Evolutionary conservation across 2,888 invertebrate species (phyloP), one percentile per base, ranked within the genome.

Genomic region (Drosophila longiperda): DNA sequence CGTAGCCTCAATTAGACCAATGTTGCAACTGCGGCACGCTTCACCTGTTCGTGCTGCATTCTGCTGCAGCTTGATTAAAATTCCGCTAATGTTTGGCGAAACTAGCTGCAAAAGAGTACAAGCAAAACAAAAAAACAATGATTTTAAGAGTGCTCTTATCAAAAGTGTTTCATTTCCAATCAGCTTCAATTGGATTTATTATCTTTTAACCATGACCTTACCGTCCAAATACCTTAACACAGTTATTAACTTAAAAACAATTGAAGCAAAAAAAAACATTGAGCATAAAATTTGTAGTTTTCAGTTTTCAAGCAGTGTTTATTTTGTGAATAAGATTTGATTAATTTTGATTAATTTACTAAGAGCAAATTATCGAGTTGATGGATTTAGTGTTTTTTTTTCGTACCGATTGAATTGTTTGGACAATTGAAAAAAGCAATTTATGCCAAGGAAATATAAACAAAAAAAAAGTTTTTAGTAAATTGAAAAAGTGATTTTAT

Each of bases 31-130:
- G 72, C 55, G 50, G 67, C 71, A 60, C 66, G 61, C 54, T 60
- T 58, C 64, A 78, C 48, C 69, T 71, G 73, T 48, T 58, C 29
- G 70, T 64, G 62, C 75, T 81, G 83, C 81, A 83, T 87, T 73
- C 73, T 74, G 78, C 20, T 74, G 50, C 58, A 69, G 61, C 69
- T 68, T 80, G 87, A 86, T 86, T 88, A 80, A 88, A 86, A 86
- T 78, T 88, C 74, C 59, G 49, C 59, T 32, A 59, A 52, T 71
- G 78, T 69, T 55, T 36, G 63, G 40, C 59, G 33, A 29, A 49
- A 52, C 40, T 49, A 48, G 9, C 79, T 73, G 68, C 32, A 73
- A 73, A 81, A 68, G 50, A 49, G 26, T 23, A 66, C 36, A 48
- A 58, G 12, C 26, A 49, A 68, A 40, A 20, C 17, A 60, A 40